Percentiles rank a stretch among this genome's conserved stretches.
phyloP scores from a whole-genome alignment of 1,140 invertebrate genomes.

The Antheraea mylitta region DNA sequence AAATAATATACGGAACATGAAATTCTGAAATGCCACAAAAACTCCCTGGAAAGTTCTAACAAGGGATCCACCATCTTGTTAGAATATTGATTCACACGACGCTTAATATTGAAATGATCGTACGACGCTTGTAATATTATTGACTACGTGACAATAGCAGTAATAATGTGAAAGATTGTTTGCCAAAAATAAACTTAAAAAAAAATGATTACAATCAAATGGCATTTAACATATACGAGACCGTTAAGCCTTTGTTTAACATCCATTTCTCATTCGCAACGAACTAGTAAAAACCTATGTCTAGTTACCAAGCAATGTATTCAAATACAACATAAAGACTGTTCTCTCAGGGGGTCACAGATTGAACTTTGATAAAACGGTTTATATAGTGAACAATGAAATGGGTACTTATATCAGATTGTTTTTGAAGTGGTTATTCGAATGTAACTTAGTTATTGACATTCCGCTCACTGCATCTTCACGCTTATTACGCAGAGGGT shows the following conservation, averaged over 20 bases:
- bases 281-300: not conserved
- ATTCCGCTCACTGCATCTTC: not conserved
- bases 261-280: constrained; percentile 1
- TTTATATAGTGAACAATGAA: constrained; percentile 25
- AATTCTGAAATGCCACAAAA: too few species aligned
- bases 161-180: too few species aligned
- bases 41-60: too few species aligned
- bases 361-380: constrained; percentile 18
- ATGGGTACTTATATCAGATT: constrained; percentile 47
- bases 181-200: too few species aligned
- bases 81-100: too few species aligned
- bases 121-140: too few species aligned
- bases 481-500: not conserved
- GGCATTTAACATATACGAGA: not conserved
- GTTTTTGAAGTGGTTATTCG: constrained; percentile 52
- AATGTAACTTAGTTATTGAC: constrained; percentile 29
- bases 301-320: constrained; percentile 7
- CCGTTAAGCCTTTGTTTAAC: not conserved
- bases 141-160: too few species aligned
- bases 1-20: too few species aligned
- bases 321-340: not conserved
- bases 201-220: not conserved
- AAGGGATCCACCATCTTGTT: too few species aligned
- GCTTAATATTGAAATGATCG: too few species aligned
- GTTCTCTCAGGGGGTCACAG: constrained; percentile 22